A percentile compares a stretch with the other conserved stretches of the same genome.
phyloP scores from a whole-genome alignment of 2,797 vertebrate species.

The Phaenicophaeus curvirostris region DNA sequence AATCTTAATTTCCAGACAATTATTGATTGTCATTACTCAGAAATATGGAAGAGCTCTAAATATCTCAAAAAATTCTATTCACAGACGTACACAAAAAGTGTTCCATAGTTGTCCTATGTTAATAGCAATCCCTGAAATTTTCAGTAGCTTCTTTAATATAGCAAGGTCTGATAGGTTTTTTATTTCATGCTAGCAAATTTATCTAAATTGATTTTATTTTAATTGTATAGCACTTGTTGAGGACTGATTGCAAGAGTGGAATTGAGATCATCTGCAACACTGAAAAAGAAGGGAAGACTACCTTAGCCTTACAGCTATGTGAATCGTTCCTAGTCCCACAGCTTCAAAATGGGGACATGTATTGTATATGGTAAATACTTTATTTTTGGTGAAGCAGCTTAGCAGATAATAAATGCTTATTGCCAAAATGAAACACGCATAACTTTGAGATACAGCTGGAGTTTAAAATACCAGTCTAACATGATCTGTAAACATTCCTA shows the following conservation, averaged over 20 bases:
- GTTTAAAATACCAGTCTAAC: not conserved
- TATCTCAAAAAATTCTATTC: not conserved
- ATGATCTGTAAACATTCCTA: not conserved
- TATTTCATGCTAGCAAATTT: conserved; percentile 29
- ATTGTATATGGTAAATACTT: conserved; percentile 92
- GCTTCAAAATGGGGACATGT: conserved; percentile 95
- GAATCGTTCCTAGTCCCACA: conserved; percentile 94
- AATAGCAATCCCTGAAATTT: not conserved
- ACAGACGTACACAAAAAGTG: not conserved
- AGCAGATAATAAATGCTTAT: conserved; percentile 18
- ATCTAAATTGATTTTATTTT: conserved; percentile 71
- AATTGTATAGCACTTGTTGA: conserved; percentile 86
- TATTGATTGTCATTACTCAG: not conserved
- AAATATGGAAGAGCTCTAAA: not conserved
- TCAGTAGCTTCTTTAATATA: not conserved
- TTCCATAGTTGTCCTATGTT: not conserved
- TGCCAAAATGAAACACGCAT: not conserved
- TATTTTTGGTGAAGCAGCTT: conserved; percentile 53
- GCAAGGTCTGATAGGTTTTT: conserved; percentile 3
- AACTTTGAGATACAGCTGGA: not conserved
- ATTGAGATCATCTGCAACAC: conserved; percentile 98
- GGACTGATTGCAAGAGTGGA: conserved; percentile 91
- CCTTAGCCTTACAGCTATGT: conserved; percentile 90
- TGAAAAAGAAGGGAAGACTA: conserved; percentile 93
- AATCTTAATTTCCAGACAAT: not conserved